Conservation (phyloP, 2,113 vertebrate genomes). For the Phylloscopus trochiloides region DNA sequence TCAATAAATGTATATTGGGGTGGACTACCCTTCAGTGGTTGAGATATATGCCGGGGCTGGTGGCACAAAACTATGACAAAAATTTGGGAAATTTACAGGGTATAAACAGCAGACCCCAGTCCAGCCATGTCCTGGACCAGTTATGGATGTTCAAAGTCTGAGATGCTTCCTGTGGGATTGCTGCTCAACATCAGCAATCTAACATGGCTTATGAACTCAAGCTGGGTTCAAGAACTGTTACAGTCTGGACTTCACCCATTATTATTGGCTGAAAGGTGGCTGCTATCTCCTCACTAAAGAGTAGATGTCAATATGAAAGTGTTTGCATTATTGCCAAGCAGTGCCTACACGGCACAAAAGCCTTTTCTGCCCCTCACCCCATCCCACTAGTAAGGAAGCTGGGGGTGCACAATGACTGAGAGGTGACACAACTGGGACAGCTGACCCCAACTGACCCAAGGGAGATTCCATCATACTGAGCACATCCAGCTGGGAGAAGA, state of each 20-base stretch:
- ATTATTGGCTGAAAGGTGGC: neutral
- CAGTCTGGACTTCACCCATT: neutral
- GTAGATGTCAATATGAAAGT: neutral
- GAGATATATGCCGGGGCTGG: neutral
- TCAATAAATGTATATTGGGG: rapidly evolving
- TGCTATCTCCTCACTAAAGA: neutral
- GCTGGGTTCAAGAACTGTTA: neutral
- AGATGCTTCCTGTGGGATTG: neutral
- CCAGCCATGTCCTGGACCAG: neutral
- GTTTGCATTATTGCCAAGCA: neutral
- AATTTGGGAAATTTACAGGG: neutral
- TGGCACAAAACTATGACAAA: neutral
- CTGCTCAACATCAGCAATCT: neutral
- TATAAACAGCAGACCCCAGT: neutral
- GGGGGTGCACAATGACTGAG: neutral
- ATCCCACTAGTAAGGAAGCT: neutral
- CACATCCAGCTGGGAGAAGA: neutral
- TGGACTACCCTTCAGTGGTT: neutral
- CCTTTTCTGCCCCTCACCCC: neutral
- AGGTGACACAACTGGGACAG: neutral
- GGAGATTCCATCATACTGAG: neutral
- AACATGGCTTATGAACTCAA: neutral
- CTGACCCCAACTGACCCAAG: neutral
- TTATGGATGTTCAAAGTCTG: neutral
- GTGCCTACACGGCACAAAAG: rapidly evolving